phyloP scores from a whole-genome alignment of 2,113 vertebrate species.

The Triplophysa tibetana region DNA sequence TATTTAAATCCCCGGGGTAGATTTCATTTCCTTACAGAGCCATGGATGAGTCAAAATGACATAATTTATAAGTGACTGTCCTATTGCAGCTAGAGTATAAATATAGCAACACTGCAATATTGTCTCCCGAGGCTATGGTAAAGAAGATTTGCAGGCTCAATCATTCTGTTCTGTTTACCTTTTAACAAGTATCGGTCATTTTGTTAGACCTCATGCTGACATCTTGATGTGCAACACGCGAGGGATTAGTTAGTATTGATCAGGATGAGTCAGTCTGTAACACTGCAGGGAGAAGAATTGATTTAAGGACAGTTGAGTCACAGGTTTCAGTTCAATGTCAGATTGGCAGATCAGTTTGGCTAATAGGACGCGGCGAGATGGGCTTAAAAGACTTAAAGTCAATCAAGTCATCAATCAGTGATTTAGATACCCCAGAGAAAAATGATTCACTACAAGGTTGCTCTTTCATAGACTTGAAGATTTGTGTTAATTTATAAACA shows the following conservation, averaged over 20 bases:
- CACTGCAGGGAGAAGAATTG: conserved; percentile 42
- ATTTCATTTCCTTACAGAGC: conserved; percentile 11
- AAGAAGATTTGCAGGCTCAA: neutral
- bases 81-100: conserved; percentile 29
- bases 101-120: conserved; percentile 21
- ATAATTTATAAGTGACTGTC: conserved; percentile 11
- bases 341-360: conserved; percentile 1
- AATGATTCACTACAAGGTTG: neutral
- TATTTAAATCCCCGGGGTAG: neutral
- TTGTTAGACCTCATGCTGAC: conserved; percentile 16
- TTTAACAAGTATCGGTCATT: neutral
- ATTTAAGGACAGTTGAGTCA: conserved; percentile 33
- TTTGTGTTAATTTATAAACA: too few species aligned
- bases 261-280: conserved; percentile 20
- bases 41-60: neutral
- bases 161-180: conserved; percentile 20
- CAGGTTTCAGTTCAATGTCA: conserved; percentile 12
- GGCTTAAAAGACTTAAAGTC: conserved; percentile 29
- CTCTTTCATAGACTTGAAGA: too few species aligned
- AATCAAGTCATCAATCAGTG: neutral
- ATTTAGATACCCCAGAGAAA: neutral
- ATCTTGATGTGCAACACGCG: neutral
- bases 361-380: neutral
- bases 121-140: neutral
- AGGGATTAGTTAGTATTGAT: conserved; percentile 43